Evolutionary conservation across 2,888 invertebrate genomes (phyloP).

Genomic region (Agrochola lota): DNA sequence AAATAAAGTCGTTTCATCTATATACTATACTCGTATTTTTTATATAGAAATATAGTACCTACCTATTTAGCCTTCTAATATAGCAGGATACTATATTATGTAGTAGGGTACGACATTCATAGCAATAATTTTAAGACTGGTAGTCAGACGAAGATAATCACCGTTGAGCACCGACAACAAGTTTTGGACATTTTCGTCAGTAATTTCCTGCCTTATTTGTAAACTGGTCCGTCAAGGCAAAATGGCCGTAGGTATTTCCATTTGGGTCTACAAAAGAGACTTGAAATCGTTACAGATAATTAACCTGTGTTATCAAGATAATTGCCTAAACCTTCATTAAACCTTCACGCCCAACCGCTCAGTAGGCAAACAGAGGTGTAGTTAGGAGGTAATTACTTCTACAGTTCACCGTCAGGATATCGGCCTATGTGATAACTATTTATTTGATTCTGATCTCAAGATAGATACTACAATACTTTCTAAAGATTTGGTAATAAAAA

Average conservation of each 20-base stretch:
- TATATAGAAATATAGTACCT: no score
- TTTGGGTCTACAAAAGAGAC: slow-evolving; percentile 11
- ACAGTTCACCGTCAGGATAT: not conserved
- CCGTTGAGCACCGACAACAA: not conserved
- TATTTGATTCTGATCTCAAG: no score
- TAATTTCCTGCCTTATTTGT: slow-evolving; percentile 47
- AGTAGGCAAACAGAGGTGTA: not conserved
- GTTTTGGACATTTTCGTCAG: slow-evolving; percentile 37
- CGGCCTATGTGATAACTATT: not conserved
- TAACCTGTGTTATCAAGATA: slow-evolving; percentile 12
- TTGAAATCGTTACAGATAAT: slow-evolving; percentile 14
- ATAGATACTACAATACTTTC: not conserved
- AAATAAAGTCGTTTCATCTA: no score
- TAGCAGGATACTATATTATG: no score
- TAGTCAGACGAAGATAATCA: not conserved
- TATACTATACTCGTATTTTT: no score
- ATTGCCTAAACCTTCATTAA: slow-evolving; percentile 19
- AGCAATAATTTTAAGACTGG: not conserved
- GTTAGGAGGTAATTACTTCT: not conserved
- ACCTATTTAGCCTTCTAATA: no score
- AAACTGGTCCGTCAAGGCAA: slow-evolving; percentile 42
- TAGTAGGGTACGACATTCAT: no score
- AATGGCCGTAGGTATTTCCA: slow-evolving; percentile 16
- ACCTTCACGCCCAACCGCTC: slow-evolving; percentile 26
- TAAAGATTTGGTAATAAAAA: not conserved